Conservation (phyloP, 2,888 invertebrate genomes). For the Autographa gamma region DNA sequence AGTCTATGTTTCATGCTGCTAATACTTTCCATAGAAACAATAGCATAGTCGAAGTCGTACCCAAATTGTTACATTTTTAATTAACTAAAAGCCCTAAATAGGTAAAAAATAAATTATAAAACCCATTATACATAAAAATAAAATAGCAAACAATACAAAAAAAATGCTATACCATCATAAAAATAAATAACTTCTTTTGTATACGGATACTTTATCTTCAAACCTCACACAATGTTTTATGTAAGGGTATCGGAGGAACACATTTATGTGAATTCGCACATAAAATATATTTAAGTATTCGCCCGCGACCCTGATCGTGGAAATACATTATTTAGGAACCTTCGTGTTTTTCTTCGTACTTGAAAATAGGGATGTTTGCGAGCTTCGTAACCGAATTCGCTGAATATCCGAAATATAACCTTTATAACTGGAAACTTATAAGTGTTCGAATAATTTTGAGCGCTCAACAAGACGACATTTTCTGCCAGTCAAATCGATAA, state of each 20-base stretch:
- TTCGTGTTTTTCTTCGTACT: constrained; percentile 26
- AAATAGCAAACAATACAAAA: constrained; percentile 47
- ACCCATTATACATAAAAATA: constrained; percentile 17
- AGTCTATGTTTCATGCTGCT: too few relatives aligned
- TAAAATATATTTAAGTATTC: constrained; percentile 50
- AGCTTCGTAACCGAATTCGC: too few relatives aligned
- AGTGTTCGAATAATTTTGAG: neutral
- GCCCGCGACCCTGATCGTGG: constrained; percentile 16
- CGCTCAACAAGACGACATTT: too few relatives aligned
- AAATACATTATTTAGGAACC: constrained; percentile 23
- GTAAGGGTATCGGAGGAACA: constrained; percentile 36
- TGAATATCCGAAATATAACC: neutral
- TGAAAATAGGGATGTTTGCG: neutral
- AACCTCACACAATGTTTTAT: constrained; percentile 51
- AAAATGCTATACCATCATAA: constrained; percentile 58
- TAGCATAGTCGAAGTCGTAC: too few relatives aligned
- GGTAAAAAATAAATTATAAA: neutral
- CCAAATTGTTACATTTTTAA: too few relatives aligned
- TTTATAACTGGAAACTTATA: neutral
- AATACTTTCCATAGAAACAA: too few relatives aligned
- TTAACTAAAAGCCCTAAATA: neutral
- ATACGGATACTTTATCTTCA: constrained; percentile 53
- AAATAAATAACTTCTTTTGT: constrained; percentile 67
- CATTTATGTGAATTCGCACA: constrained; percentile 43
- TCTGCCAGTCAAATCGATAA: too few relatives aligned